phyloP scores from a whole-genome alignment of 2,113 vertebrate genomes.

The Colistium nudipinnis region DNA sequence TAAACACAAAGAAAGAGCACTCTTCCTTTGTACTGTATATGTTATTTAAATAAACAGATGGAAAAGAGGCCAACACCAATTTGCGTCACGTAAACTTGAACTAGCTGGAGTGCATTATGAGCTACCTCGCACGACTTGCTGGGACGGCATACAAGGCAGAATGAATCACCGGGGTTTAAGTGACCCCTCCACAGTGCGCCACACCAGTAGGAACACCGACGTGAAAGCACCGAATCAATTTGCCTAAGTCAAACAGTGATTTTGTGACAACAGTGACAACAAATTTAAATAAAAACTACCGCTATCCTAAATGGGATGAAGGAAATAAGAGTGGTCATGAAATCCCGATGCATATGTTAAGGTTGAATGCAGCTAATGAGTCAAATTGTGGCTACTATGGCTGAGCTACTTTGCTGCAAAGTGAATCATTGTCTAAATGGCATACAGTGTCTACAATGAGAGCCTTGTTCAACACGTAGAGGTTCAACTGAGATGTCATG shows the following conservation, averaged over 20 bases:
- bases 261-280: no score
- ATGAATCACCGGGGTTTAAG: conserved; percentile 37
- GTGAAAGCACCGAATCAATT: no score
- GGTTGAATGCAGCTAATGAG: neutral
- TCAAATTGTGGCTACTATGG: conserved; percentile 18
- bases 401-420: conserved; percentile 10
- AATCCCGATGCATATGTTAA: neutral
- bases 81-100: conserved; percentile 27
- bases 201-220: conserved; percentile 7
- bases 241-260: no score
- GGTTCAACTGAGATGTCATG: neutral
- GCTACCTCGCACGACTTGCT: conserved; percentile 15
- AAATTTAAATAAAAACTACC: conserved; percentile 7
- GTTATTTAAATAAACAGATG: conserved; percentile 11
- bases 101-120: conserved; percentile 28
- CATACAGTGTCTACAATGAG: no score
- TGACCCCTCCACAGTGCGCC: conserved; percentile 7
- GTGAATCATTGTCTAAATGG: conserved; percentile 6
- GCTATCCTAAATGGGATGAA: conserved; percentile 4
- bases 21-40: neutral
- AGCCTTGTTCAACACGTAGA: neutral
- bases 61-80: conserved; percentile 31
- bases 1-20: conserved; percentile 40
- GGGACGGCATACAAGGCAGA: conserved; percentile 10
- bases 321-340: neutral